Base-by-base conservation (phyloP, 64 coral and sea anemone species). In the Catalaphyllia jardinei region DNA sequence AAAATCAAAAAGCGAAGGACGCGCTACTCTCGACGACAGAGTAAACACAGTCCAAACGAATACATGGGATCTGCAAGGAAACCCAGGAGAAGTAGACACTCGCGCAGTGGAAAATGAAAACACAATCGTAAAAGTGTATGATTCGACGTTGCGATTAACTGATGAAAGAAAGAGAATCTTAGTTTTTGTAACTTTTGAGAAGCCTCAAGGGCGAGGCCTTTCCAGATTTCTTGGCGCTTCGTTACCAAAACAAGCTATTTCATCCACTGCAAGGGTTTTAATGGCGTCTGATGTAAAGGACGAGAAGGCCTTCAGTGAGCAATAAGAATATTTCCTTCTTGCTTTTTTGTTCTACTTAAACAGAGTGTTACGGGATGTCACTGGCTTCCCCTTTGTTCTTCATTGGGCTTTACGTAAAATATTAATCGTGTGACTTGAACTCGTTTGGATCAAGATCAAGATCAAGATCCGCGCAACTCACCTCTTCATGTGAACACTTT, bases 61-160 rank as follows among this genome's bases (percentile, higher is more conserved):
- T 35, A 4, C 79, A 3, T 57, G 79, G 60, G 77, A 95, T 29
- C 64, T 91, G 27, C 64, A 74, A 54, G 87, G 46, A 24, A 94
- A 64, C 25, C 20, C 77, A 4, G 29, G 42, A 49, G 64, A 1
- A 1, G 38, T n/a, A 11, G 83, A 69, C 12, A 24, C 75, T 15
- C 29, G 46, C 9, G 14, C 52, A 20, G 57, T 38, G 22, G 52
- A 79, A 33, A 59, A 2, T 35, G 46, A 73, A 13, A 71, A 38
- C 1, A 42, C 14, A 52, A 87, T 57, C 54, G 54, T 38, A 15
- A 72, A 42, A 46, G 62, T 31, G 4, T 72, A n/a, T 22, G 19
- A 50, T 29, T 39, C 13, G 24, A 69, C 29, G 65, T 10, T 69
- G 65, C 65, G 65, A n/a, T 25, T 69, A 8, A 69, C 24, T 52